A percentile compares a stretch with the other conserved stretches of the same genome.
Conservation (phyloP, 1,140 invertebrate species). For the Andricus grossulariae region DNA sequence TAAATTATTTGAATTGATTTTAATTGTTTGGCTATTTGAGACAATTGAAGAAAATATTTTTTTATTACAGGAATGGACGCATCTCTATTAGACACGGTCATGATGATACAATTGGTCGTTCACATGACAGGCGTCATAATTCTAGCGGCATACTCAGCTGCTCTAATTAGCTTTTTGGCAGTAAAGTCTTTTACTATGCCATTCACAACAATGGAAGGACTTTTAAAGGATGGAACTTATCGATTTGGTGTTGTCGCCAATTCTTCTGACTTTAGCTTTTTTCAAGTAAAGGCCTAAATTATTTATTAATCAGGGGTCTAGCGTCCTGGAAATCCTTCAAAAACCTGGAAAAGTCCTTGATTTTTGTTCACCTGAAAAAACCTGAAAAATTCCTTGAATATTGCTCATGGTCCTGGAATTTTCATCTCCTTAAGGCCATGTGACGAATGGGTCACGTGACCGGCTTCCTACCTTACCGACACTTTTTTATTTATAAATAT, state of each 20-base stretch:
- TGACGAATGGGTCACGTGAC: no score
- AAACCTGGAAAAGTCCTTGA: no score
- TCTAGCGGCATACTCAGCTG: conserved; percentile 72
- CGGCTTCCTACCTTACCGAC: no score
- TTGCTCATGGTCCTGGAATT: no score
- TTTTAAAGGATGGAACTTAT: conserved; percentile 69
- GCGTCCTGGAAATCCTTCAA: no score
- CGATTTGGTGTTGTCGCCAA: conserved; percentile 63
- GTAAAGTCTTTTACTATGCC: conserved; percentile 69
- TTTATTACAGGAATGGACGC: conserved; percentile 61
- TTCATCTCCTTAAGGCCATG: no score
- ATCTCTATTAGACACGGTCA: conserved; percentile 60
- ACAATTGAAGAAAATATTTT: neutral
- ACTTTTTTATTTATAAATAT: no score
- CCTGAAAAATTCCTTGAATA: no score
- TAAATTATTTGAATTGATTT: no score
- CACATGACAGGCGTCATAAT: conserved; percentile 69
- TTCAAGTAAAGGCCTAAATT: conserved; percentile 59
- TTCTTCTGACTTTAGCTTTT: conserved; percentile 69
- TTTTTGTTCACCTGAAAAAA: no score
- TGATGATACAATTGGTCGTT: conserved; percentile 66
- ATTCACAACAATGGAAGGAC: conserved; percentile 72
- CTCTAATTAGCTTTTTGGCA: conserved; percentile 71
- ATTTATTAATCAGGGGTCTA: no score
- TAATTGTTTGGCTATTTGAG: no score